Percentiles rank a stretch among this genome's conserved stretches.
These are phyloP conservation scores for Hydractinia echinata DNA, from an alignment of 30 jellyfish, hydroid and myxozoan species.

Conservation along the genomic window DNA sequence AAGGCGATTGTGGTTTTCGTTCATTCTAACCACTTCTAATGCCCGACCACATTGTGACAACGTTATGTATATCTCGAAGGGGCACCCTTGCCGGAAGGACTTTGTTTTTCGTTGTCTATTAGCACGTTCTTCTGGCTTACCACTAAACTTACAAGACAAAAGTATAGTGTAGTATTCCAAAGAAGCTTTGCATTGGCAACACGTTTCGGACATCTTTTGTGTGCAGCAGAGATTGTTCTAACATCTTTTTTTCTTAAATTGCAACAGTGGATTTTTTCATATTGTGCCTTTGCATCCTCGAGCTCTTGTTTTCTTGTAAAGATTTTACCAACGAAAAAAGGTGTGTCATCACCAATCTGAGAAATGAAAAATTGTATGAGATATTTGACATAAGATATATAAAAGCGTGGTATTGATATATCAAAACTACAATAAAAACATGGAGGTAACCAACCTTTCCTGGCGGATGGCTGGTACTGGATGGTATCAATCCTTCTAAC, in stretches of 20 bases:
- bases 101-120: too few relatives aligned
- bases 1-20: background rate
- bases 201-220: slow-evolving; percentile 38
- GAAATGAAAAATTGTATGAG: too few relatives aligned
- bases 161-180: too few relatives aligned
- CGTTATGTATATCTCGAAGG: background rate
- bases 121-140: slow-evolving; percentile 5
- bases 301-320: slow-evolving; percentile 17
- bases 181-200: slow-evolving; percentile 20
- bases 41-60: slow-evolving; percentile 2
- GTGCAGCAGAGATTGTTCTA: slow-evolving; percentile 29
- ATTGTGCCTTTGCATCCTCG: slow-evolving; percentile 5
- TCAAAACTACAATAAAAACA: too few relatives aligned
- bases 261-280: slow-evolving; percentile 17
- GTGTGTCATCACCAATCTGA: background rate
- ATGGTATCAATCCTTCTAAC: too few relatives aligned
- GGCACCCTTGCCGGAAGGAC: too few relatives aligned
- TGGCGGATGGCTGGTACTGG: too few relatives aligned
- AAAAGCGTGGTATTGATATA: too few relatives aligned
- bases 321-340: slow-evolving; percentile 27
- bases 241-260: slow-evolving; percentile 28
- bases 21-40: background rate
- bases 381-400: too few relatives aligned
- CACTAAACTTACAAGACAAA: background rate
- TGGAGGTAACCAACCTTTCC: too few relatives aligned